Conservation (phyloP, 2,113 vertebrate genomes). For the Ailurus styani region DNA sequence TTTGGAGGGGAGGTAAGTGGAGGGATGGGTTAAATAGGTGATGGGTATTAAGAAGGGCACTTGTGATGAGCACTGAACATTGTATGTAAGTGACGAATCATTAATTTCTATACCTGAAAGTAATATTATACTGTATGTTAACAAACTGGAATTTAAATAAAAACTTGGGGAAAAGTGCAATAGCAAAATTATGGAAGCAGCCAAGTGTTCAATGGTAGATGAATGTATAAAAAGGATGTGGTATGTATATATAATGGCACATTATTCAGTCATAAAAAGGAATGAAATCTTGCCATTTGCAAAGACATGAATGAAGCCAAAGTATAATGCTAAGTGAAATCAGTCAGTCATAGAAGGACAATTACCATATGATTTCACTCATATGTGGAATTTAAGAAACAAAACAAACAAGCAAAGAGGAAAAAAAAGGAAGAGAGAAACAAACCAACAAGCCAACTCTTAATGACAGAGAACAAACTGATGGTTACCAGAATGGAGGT, state of each 20-base stretch:
- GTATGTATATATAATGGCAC: not conserved
- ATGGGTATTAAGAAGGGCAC: not conserved
- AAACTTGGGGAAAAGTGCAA: not conserved
- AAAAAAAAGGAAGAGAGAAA: not conserved
- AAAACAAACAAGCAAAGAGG: not conserved
- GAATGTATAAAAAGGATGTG: not conserved
- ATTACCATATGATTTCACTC: not conserved
- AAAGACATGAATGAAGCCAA: not conserved
- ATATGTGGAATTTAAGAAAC: not conserved
- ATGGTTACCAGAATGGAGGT: not conserved
- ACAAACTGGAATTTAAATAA: not conserved
- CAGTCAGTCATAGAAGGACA: not conserved
- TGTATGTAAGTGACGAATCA: not conserved
- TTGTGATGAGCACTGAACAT: not conserved
- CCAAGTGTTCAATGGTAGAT: not conserved
- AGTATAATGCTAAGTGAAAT: not conserved
- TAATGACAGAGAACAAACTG: not conserved
- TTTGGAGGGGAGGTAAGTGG: not conserved
- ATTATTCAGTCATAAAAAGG: not conserved
- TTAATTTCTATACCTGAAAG: not conserved
- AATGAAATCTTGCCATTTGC: not conserved
- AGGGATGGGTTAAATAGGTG: not conserved
- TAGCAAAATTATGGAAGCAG: not conserved
- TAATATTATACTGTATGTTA: not conserved
- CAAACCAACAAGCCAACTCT: not conserved